These are phyloP conservation scores for Lamprologus speciosus DNA, from an alignment of 2,113 vertebrate genomes.

Conservation along the genomic window DNA sequence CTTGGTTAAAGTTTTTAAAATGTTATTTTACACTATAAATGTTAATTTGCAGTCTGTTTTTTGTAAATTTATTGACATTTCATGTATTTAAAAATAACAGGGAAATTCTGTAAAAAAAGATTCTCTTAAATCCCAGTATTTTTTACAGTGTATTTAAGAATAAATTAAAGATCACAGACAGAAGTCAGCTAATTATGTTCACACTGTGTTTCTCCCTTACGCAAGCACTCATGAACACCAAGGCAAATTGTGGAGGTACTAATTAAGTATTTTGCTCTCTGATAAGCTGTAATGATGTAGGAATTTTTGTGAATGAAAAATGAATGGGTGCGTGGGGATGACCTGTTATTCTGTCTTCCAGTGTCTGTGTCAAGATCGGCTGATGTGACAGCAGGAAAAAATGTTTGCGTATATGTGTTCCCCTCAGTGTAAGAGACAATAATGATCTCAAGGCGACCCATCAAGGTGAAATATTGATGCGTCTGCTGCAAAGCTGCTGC, in stretches of 20 bases:
- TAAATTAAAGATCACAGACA: constrained; percentile 43
- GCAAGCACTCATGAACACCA: background rate
- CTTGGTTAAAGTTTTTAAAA: background rate
- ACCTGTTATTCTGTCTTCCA: background rate
- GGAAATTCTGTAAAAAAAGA: background rate
- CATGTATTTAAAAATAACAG: background rate
- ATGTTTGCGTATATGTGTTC: background rate
- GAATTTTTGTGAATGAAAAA: background rate
- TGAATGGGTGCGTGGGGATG: background rate
- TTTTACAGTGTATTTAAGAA: constrained; percentile 40
- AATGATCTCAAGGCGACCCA: constrained; percentile 39
- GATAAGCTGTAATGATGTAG: background rate
- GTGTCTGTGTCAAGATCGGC: background rate
- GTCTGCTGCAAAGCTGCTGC: constrained; percentile 2
- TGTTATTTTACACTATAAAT: background rate
- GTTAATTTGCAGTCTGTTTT: fast-evolving
- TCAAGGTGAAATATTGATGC: constrained; percentile 55
- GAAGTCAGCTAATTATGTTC: constrained; percentile 42
- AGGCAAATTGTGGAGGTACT: background rate
- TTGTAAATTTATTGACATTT: background rate
- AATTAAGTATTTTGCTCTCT: constrained; percentile 12
- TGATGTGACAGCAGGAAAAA: background rate
- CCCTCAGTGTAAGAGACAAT: background rate
- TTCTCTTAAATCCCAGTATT: background rate
- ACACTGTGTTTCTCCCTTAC: background rate